Conservation (phyloP, 1,140 invertebrate species). For the Sycobia sp. region DNA sequence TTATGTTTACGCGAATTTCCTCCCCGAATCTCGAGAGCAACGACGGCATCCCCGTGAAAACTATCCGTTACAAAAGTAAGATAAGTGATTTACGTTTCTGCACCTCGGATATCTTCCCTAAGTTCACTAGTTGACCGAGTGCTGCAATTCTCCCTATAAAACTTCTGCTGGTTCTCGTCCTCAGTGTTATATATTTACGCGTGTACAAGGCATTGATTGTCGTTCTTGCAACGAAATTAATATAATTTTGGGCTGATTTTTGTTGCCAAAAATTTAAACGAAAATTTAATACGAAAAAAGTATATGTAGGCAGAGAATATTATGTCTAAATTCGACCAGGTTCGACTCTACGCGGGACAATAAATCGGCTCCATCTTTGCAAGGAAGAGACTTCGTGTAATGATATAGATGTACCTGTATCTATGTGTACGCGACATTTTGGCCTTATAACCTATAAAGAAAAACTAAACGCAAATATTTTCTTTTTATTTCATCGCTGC, state of each 20-base stretch:
- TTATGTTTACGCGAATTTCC: conserved; percentile 52
- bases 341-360: conserved; percentile 30
- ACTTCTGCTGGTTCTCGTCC: conserved; percentile 12
- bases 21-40: conserved; percentile 1
- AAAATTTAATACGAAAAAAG: too few relatives aligned
- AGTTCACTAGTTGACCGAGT: not conserved
- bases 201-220: too few relatives aligned
- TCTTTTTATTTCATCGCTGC: too few relatives aligned
- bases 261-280: too few relatives aligned
- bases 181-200: too few relatives aligned
- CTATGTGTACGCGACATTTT: conserved; percentile 22
- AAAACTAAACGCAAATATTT: not conserved
- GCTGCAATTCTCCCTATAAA: not conserved
- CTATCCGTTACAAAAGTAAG: too few relatives aligned
- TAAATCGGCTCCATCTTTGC: conserved; percentile 35
- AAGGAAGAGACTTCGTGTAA: conserved; percentile 18
- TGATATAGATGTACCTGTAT: conserved; percentile 8
- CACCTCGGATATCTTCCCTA: not conserved
- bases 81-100: not conserved
- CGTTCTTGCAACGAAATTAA: too few relatives aligned
- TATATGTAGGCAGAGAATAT: too few relatives aligned
- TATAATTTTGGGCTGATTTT: too few relatives aligned
- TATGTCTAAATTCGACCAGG: too few relatives aligned
- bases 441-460: conserved; percentile 24
- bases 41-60: conserved; percentile 6